Percentiles rank a stretch among this genome's conserved stretches.
Conservation (phyloP, 2,888 invertebrate species). For the Epirrhoe tristata region DNA sequence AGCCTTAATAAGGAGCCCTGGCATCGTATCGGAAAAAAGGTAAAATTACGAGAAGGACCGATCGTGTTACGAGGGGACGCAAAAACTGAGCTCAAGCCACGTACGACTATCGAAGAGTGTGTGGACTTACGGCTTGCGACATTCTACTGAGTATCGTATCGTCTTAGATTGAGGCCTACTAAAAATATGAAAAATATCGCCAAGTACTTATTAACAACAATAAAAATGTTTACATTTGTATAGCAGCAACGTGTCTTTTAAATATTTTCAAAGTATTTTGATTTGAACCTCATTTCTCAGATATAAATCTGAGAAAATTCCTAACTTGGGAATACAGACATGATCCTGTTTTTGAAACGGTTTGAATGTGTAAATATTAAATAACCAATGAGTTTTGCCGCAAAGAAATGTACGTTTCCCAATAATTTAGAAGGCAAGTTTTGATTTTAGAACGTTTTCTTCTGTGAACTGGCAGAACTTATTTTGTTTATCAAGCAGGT, state of each 20-base stretch:
- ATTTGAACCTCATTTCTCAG: too few species aligned
- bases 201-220: too few species aligned
- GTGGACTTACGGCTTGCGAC: constrained; percentile 47
- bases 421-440: neutral
- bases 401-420: neutral
- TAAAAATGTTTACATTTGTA: too few species aligned
- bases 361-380: too few species aligned
- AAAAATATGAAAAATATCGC: neutral
- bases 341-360: too few species aligned
- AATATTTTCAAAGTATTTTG: too few species aligned
- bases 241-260: too few species aligned
- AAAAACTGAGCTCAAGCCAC: constrained; percentile 68
- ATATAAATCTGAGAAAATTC: too few species aligned
- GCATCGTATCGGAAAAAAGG: constrained; percentile 64
- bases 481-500: too few species aligned
- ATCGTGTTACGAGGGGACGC: constrained; percentile 74
- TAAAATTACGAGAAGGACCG: constrained; percentile 79
- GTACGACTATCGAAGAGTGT: constrained; percentile 52
- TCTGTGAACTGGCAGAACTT: neutral
- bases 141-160: neutral
- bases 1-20: constrained; percentile 67
- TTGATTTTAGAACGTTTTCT: neutral
- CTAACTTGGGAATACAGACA: too few species aligned
- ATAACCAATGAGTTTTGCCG: too few species aligned
- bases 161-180: too few species aligned